phyloP scores from a whole-genome alignment of 2,888 invertebrate genomes.

The Aleiodes testaceus region DNA sequence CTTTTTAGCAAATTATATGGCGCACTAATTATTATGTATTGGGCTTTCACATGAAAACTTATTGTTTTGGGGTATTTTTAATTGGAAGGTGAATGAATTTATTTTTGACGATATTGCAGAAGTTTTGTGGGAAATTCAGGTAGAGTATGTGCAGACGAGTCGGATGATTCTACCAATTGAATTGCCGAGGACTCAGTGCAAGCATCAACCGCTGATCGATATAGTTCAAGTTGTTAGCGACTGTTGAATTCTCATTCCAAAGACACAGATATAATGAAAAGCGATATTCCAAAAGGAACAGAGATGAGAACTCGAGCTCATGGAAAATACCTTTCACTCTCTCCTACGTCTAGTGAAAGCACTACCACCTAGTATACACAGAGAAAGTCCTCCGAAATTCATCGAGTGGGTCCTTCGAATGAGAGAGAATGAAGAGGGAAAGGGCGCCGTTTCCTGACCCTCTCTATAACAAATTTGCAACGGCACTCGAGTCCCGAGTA shows the following conservation, averaged over 20 bases:
- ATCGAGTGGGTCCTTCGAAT: slow-evolving; percentile 28
- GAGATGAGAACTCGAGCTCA: neutral
- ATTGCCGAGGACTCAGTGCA: slow-evolving; percentile 11
- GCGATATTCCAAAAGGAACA: slow-evolving; percentile 42
- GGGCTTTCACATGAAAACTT: too few relatives aligned
- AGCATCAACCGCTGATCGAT: neutral
- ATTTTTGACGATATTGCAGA: too few relatives aligned
- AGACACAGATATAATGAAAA: slow-evolving; percentile 20
- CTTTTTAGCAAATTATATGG: too few relatives aligned
- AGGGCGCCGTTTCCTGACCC: slow-evolving; percentile 9
- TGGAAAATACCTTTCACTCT: too few relatives aligned
- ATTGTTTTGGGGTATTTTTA: too few relatives aligned
- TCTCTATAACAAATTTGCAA: slow-evolving; percentile 26
- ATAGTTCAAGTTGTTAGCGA: slow-evolving; percentile 51
- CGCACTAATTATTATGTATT: too few relatives aligned
- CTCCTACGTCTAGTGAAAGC: too few relatives aligned
- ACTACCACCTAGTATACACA: neutral
- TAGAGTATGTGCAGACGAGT: neutral
- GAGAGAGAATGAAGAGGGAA: slow-evolving; percentile 1
- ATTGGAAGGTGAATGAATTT: too few relatives aligned
- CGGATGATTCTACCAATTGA: neutral
- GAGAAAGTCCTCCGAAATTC: slow-evolving; percentile 14
- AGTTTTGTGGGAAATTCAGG: too few relatives aligned
- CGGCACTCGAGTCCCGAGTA: slow-evolving; percentile 30
- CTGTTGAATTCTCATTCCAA: slow-evolving; percentile 38